Conservation (phyloP, 1,140 invertebrate species). For the Heliconius nattereri region DNA sequence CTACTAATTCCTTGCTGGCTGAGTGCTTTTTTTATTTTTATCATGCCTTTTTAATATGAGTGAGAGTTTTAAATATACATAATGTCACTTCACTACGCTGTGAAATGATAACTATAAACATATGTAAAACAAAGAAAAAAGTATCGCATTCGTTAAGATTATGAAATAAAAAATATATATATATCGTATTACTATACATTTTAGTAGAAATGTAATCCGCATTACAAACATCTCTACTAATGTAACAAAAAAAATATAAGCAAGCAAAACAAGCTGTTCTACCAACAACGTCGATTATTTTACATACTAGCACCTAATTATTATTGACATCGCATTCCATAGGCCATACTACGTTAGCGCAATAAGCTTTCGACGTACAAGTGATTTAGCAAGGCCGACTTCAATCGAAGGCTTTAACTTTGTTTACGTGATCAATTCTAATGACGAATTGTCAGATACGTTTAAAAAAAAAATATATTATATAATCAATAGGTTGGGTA, state of each 20-base stretch:
- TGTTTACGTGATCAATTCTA: constrained; percentile 24
- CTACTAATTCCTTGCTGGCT: not conserved
- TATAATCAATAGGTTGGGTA: not conserved
- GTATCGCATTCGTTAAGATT: too few relatives aligned
- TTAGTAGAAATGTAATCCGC: too few relatives aligned
- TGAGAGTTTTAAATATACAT: too few relatives aligned
- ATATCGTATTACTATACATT: too few relatives aligned
- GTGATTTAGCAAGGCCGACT: constrained; percentile 30
- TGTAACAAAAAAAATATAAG: not conserved
- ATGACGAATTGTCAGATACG: not conserved
- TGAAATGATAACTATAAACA: too few relatives aligned
- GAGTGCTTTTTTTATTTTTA: not conserved
- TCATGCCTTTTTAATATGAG: not conserved
- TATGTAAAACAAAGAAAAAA: too few relatives aligned
- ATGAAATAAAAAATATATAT: too few relatives aligned
- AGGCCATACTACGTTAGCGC: constrained; percentile 22
- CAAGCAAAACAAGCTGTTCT: not conserved
- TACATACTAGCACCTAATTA: constrained; percentile 20
- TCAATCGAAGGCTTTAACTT: constrained; percentile 29
- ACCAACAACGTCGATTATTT: not conserved
- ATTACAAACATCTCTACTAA: not conserved
- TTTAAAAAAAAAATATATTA: not conserved
- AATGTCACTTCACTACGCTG: too few relatives aligned
- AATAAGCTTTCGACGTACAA: constrained; percentile 32
- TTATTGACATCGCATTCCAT: constrained; percentile 33